A percentile compares a stretch with the other conserved stretches of the same genome.
Evolutionary conservation across 1,140 invertebrate genomes (phyloP).

Genomic region (Drosophila lacteicornis): DNA sequence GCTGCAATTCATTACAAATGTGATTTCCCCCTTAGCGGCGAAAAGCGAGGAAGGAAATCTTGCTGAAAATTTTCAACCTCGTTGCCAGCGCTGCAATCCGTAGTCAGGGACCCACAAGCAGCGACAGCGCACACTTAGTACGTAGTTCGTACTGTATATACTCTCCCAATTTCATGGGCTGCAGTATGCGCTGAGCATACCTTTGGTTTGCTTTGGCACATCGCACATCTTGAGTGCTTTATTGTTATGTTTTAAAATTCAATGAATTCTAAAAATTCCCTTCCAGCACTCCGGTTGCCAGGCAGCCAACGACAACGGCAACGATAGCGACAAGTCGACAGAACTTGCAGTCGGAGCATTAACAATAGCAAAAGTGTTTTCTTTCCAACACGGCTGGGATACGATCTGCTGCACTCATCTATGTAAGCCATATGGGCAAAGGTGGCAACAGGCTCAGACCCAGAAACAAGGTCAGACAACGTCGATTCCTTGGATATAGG

Average conservation of each 20-base stretch:
- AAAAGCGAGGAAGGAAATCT: constrained; percentile 56
- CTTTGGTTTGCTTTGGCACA: constrained; percentile 68
- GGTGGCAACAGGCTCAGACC: constrained; percentile 35
- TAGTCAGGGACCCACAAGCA: constrained; percentile 22
- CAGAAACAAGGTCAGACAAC: constrained; percentile 62
- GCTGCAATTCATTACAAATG: constrained; percentile 80
- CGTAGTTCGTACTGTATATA: not conserved
- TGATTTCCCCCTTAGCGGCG: constrained; percentile 64
- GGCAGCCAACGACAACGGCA: constrained; percentile 34
- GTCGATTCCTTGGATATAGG: constrained; percentile 6
- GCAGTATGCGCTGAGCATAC: constrained; percentile 39
- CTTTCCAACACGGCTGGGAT: constrained; percentile 25
- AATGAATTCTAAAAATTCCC: constrained; percentile 79
- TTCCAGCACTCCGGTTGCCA: constrained; percentile 31
- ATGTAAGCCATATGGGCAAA: constrained; percentile 50
- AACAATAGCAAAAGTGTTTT: constrained; percentile 70
- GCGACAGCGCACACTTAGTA: constrained; percentile 11
- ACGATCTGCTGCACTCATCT: constrained; percentile 51
- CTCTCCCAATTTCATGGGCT: constrained; percentile 24
- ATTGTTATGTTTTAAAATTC: constrained; percentile 84
- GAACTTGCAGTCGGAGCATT: constrained; percentile 64
- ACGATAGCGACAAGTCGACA: constrained; percentile 65
- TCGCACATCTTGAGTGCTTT: constrained; percentile 78
- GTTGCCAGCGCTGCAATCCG: constrained; percentile 48
- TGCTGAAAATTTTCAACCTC: constrained; percentile 75